Percentiles rank a stretch among this genome's conserved stretches.
Evolutionary conservation across 1,140 invertebrate species (phyloP).

Genomic region (Caenorhabditis latens): DNA sequence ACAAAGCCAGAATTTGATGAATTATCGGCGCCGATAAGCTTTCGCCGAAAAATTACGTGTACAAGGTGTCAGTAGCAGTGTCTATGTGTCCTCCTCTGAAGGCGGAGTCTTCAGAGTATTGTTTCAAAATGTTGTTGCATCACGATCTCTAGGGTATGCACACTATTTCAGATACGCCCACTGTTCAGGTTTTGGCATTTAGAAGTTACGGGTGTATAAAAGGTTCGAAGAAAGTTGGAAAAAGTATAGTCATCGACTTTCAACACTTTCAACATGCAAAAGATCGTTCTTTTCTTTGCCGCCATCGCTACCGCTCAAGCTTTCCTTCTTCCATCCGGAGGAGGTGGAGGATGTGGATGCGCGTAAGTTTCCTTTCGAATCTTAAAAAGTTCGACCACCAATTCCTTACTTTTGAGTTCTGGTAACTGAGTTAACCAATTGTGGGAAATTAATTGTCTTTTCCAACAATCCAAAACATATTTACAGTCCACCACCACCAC

Average conservation of each 20-base stretch:
- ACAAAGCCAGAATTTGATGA: conserved; percentile 43
- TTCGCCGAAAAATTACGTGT: conserved; percentile 49
- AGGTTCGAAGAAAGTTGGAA: conserved; percentile 1
- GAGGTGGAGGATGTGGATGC: conserved; percentile 47
- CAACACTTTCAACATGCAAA: conserved; percentile 32
- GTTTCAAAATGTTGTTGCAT: conserved; percentile 45
- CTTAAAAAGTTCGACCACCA: neutral
- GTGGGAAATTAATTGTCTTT: neutral
- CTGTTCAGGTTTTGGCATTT: conserved; percentile 39
- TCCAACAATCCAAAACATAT: neutral
- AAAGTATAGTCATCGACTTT: conserved; percentile 45
- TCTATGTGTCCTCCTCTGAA: neutral
- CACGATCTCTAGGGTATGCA: neutral
- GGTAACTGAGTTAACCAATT: neutral
- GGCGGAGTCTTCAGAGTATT: conserved; percentile 54
- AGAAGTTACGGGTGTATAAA: conserved; percentile 8
- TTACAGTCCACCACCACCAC: conserved; percentile 51
- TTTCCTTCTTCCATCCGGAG: conserved; percentile 45
- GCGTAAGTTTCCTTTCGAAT: neutral
- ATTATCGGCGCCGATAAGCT: conserved; percentile 52
- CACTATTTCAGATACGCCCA: conserved; percentile 14
- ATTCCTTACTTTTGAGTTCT: neutral
- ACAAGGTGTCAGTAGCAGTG: conserved; percentile 24
- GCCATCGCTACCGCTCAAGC: conserved; percentile 24
- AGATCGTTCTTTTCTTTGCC: conserved; percentile 25